Conservation (phyloP, 2,888 invertebrate species). For the Pandemis heparana region DNA sequence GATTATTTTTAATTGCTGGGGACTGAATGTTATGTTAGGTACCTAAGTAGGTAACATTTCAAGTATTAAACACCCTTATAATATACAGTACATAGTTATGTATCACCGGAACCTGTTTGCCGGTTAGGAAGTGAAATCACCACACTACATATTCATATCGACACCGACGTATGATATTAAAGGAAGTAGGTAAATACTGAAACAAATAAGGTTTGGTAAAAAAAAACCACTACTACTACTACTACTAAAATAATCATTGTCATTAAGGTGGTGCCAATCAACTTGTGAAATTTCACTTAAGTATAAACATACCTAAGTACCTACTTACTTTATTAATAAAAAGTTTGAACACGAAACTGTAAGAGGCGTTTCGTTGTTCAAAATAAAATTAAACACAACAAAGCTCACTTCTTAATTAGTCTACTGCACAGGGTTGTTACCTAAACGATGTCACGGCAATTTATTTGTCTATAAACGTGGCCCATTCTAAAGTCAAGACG, state of each 20-base stretch:
- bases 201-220: neutral
- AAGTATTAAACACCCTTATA: neutral
- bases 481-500: conserved; percentile 40
- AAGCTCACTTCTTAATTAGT: conserved; percentile 20
- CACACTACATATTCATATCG: conserved; percentile 36
- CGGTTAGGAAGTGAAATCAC: conserved; percentile 38
- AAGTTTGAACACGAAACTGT: conserved; percentile 2
- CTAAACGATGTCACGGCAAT: conserved; percentile 32
- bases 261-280: too few relatives aligned
- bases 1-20: too few relatives aligned
- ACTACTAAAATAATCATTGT: too few relatives aligned
- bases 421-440: neutral
- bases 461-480: conserved; percentile 15
- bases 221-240: neutral
- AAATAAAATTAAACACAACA: conserved; percentile 4
- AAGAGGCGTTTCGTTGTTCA: neutral
- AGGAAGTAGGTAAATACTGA: conserved; percentile 29
- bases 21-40: too few relatives aligned
- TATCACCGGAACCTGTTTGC: conserved; percentile 35
- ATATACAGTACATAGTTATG: neutral
- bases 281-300: too few relatives aligned
- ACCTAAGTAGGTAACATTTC: neutral
- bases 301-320: too few relatives aligned
- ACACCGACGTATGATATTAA: conserved; percentile 27
- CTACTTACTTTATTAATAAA: neutral